Evolutionary conservation across 1,140 invertebrate genomes (phyloP).

Genomic region (Anadara kagoshimensis): DNA sequence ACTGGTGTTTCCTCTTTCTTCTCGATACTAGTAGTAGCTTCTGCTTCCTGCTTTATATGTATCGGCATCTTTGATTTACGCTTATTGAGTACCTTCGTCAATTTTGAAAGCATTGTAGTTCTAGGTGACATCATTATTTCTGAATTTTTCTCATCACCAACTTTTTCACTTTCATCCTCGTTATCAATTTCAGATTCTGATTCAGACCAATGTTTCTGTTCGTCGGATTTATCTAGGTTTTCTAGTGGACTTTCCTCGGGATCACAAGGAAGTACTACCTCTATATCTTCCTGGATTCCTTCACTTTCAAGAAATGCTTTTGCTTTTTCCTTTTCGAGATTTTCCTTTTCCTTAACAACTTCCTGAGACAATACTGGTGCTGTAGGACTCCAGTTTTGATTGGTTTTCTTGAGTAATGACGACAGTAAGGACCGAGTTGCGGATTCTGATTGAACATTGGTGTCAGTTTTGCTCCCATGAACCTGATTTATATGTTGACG

Average conservation of each 20-base stretch:
- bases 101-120: constrained; percentile 44
- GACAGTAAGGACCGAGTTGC: constrained; percentile 25
- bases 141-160: constrained; percentile 18
- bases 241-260: constrained; percentile 45
- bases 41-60: constrained; percentile 23
- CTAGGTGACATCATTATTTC: constrained; percentile 58
- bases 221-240: constrained; percentile 22
- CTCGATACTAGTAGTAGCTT: neutral
- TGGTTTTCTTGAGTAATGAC: constrained; percentile 16
- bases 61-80: constrained; percentile 52
- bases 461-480: constrained; percentile 52
- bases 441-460: constrained; percentile 5
- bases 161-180: constrained; percentile 28
- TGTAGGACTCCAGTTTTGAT: constrained; percentile 4
- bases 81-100: constrained; percentile 37
- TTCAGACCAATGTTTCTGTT: constrained; percentile 11
- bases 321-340: constrained; percentile 21
- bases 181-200: constrained; percentile 1
- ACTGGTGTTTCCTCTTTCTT: neutral
- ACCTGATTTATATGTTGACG: constrained; percentile 74
- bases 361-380: neutral
- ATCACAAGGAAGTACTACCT: constrained; percentile 66
- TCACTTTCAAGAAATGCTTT: constrained; percentile 57
- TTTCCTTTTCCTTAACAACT: neutral
- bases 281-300: constrained; percentile 60